phyloP scores from a whole-genome alignment of 1,140 invertebrate genomes.

The Drosophila trapezifrons region DNA sequence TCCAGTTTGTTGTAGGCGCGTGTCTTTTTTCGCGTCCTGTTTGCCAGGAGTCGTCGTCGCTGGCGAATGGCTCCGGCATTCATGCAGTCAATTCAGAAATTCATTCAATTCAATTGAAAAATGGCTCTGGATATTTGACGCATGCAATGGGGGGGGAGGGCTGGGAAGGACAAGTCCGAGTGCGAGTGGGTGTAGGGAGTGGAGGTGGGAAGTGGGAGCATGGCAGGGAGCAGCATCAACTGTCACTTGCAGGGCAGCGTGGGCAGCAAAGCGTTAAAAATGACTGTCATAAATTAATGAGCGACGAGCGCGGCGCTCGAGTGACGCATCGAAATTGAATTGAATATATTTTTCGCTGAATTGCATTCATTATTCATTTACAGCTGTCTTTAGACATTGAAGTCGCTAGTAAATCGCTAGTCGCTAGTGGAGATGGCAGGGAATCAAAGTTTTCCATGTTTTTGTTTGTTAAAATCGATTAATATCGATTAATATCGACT shows the following conservation, averaged over 20 bases:
- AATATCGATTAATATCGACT: no score
- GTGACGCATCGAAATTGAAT: slow-evolving; percentile 77
- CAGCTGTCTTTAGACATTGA: slow-evolving; percentile 50
- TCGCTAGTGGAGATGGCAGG: no score
- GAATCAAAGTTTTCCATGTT: no score
- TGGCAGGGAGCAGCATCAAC: slow-evolving; percentile 53
- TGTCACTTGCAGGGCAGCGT: slow-evolving; percentile 65
- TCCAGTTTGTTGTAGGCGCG: slow-evolving; percentile 16
- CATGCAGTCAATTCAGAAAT: slow-evolving; percentile 68
- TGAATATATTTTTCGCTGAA: slow-evolving; percentile 75
- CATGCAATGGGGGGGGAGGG: slow-evolving; percentile 37
- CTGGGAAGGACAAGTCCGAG: background rate
- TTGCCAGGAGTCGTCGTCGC: slow-evolving; percentile 9
- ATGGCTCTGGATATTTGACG: slow-evolving; percentile 73
- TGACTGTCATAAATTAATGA: slow-evolving; percentile 81
- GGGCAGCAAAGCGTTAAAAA: slow-evolving; percentile 79
- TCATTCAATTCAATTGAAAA: slow-evolving; percentile 81
- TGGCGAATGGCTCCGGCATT: slow-evolving; percentile 30
- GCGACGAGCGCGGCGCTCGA: slow-evolving; percentile 53
- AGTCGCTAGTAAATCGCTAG: background rate
- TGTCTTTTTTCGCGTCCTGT: slow-evolving; percentile 32
- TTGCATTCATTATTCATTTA: slow-evolving; percentile 82
- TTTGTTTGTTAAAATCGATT: no score
- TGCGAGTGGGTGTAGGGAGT: background rate
- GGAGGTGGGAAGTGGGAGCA: background rate